Evolutionary conservation across 2,113 vertebrate genomes (phyloP).

Genomic region (Echinops telfairi): DNA sequence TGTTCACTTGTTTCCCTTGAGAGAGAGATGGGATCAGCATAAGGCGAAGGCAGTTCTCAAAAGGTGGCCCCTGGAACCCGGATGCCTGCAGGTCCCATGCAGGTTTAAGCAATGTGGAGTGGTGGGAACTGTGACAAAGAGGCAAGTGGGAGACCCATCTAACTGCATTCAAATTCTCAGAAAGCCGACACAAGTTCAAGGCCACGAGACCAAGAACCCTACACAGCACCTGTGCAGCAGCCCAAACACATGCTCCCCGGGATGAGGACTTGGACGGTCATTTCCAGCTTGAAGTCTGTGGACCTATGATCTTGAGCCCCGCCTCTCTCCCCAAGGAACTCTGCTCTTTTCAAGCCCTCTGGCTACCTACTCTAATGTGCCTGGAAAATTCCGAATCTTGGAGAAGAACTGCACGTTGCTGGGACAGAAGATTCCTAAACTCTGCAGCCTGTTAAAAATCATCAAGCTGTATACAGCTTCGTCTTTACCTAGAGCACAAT

Average conservation of each 20-base stretch:
- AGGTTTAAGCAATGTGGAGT: too few relatives aligned
- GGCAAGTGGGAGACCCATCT: not conserved
- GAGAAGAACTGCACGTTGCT: not conserved
- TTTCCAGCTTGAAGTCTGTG: not conserved
- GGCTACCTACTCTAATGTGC: not conserved
- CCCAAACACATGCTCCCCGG: rapidly evolving
- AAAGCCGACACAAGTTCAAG: not conserved
- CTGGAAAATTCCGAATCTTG: not conserved
- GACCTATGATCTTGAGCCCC: not conserved
- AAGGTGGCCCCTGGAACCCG: not conserved
- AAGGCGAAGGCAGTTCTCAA: not conserved
- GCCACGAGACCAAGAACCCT: not conserved
- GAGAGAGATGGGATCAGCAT: not conserved
- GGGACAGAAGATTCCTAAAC: not conserved
- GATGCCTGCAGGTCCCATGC: not conserved
- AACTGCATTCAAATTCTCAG: not conserved
- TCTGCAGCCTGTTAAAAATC: not conserved
- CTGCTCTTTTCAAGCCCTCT: not conserved
- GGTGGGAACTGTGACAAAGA: rapidly evolving
- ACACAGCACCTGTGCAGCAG: not conserved
- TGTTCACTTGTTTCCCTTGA: not conserved
- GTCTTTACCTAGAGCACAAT: not conserved
- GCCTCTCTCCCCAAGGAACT: not conserved
- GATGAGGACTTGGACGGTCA: rapidly evolving
- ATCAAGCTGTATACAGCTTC: not conserved